Evolutionary conservation across 2,888 invertebrate genomes (phyloP).

Genomic region (Limenitis camilla): DNA sequence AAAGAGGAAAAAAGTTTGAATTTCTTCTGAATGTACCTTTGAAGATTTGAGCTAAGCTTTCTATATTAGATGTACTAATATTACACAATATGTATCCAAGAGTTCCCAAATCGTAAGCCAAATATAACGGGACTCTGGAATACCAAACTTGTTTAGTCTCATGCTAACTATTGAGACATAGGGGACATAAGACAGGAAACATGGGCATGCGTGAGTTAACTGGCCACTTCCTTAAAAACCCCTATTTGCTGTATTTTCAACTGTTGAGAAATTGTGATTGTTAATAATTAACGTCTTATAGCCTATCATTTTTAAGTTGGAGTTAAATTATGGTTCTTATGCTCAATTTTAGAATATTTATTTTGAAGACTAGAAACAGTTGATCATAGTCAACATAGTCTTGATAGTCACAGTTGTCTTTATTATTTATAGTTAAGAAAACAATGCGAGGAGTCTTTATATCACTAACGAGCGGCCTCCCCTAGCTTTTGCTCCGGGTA

Average conservation of each 20-base stretch:
- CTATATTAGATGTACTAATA: neutral
- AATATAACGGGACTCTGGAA: slow-evolving; percentile 18
- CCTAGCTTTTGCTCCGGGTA: too few species aligned
- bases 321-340: neutral
- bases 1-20: too few species aligned
- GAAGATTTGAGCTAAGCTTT: too few species aligned
- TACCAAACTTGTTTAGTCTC: slow-evolving; percentile 34
- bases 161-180: slow-evolving; percentile 40
- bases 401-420: too few species aligned
- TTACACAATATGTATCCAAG: neutral
- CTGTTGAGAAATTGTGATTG: slow-evolving; percentile 31
- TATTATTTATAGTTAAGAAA: too few species aligned
- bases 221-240: slow-evolving; percentile 59
- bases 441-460: too few species aligned
- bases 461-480: too few species aligned
- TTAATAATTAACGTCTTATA: slow-evolving; percentile 15
- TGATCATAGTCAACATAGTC: too few species aligned
- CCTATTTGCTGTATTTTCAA: slow-evolving; percentile 41
- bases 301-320: neutral
- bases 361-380: too few species aligned
- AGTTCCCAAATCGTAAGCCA: slow-evolving; percentile 6
- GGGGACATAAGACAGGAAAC: slow-evolving; percentile 59
- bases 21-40: too few species aligned
- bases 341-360: too few species aligned
- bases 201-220: slow-evolving; percentile 66